phyloP scores from a whole-genome alignment of 2,888 invertebrate species.

The Dryocosmus kuriphilus region DNA sequence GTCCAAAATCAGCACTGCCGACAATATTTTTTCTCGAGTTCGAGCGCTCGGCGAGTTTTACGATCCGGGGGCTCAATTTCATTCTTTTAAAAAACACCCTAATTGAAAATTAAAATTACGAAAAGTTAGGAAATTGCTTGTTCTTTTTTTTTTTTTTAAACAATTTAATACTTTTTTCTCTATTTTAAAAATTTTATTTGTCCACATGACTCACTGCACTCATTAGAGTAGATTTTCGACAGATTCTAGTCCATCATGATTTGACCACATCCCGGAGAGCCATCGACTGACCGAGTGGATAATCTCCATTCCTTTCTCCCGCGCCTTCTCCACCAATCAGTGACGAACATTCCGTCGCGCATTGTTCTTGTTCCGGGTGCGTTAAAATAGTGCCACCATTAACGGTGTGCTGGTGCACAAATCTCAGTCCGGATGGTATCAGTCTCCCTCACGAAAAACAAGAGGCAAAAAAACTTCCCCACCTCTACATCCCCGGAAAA shows the following conservation, averaged over 20 bases:
- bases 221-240: neutral
- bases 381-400: conserved; percentile 39
- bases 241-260: neutral
- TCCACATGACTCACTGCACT: neutral
- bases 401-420: conserved; percentile 19
- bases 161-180: neutral
- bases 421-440: conserved; percentile 22
- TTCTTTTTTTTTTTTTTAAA: neutral
- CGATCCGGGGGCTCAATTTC: too few relatives aligned
- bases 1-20: too few relatives aligned
- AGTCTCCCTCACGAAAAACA: conserved; percentile 17
- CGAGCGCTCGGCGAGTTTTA: too few relatives aligned
- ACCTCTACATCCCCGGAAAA: neutral
- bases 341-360: conserved; percentile 52
- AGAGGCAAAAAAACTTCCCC: neutral
- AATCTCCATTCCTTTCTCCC: conserved; percentile 55
- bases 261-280: conserved; percentile 2
- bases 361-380: conserved; percentile 56
- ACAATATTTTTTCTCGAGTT: too few relatives aligned
- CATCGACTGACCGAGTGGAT: conserved; percentile 38
- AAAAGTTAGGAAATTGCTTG: too few relatives aligned
- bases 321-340: conserved; percentile 50
- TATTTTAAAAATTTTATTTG: neutral
- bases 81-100: too few relatives aligned
- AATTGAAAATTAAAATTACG: too few relatives aligned